A percentile compares a stretch with the other conserved stretches of the same genome.
These are phyloP conservation scores for Dasysyrphus tricinctus DNA, from an alignment of 2,888 invertebrate genomes.

Conservation along the genomic window DNA sequence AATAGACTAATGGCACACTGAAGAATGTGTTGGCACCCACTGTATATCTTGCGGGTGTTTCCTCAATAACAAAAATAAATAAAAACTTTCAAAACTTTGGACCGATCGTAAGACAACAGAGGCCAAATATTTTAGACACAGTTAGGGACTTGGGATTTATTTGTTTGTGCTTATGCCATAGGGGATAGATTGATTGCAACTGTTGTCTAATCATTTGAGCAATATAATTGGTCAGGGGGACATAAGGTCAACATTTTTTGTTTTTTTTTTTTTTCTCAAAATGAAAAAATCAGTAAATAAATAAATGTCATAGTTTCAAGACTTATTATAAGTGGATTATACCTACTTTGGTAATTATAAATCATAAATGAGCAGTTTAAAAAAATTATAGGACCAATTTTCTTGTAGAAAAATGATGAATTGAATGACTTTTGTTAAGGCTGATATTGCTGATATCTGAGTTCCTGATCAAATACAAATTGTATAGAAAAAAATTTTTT, in stretches of 20 bases:
- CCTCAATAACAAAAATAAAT: constrained; percentile 1
- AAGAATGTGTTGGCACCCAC: constrained; percentile 60
- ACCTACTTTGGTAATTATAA: no score
- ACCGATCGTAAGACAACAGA: constrained; percentile 14
- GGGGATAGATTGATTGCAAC: constrained; percentile 66
- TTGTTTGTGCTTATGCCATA: constrained; percentile 26
- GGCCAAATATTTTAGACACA: constrained; percentile 3
- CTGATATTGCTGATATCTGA: no score
- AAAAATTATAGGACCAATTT: no score
- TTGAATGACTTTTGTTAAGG: no score
- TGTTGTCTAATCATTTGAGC: constrained; percentile 36
- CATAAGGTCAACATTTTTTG: constrained; percentile 32
- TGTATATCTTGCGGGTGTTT: constrained; percentile 29
- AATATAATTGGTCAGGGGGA: constrained; percentile 33
- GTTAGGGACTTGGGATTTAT: neutral
- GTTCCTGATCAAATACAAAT: no score
- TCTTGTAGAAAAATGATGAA: no score
- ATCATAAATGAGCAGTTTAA: no score
- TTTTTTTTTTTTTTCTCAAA: neutral
- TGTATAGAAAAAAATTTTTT: no score
- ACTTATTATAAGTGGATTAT: no score
- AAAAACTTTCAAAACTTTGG: neutral
- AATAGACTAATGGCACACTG: constrained; percentile 60
- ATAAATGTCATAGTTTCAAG: neutral
- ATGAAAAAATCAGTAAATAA: neutral